Conservation (phyloP, 2,797 vertebrate species). For the Danio aesculapii region DNA sequence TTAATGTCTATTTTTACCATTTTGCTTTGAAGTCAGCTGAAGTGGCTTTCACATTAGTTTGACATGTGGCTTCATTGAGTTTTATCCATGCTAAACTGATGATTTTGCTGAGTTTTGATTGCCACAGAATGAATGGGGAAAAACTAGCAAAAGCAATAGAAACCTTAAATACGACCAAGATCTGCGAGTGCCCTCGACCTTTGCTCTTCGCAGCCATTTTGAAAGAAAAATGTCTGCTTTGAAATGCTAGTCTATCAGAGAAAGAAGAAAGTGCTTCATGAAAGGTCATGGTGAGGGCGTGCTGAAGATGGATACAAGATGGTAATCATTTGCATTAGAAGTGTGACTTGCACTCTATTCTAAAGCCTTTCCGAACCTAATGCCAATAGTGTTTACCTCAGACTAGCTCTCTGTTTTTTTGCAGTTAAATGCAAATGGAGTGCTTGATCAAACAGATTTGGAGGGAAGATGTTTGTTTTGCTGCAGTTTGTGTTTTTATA, state of each 20-base stretch:
- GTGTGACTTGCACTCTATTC: constrained; percentile 16
- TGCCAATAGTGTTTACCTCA: constrained; percentile 52
- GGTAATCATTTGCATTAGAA: constrained; percentile 39
- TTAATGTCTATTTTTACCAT: neutral
- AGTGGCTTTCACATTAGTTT: neutral
- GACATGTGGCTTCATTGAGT: neutral
- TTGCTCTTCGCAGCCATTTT: constrained; percentile 51
- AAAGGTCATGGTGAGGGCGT: constrained; percentile 33
- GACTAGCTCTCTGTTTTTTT: constrained; percentile 25
- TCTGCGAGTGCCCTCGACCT: constrained; percentile 6
- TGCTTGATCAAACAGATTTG: constrained; percentile 52
- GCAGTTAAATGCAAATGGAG: constrained; percentile 61
- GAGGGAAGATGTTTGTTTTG: constrained; percentile 65
- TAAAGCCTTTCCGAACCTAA: constrained; percentile 50
- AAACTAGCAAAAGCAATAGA: neutral
- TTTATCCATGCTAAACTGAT: constrained; percentile 28
- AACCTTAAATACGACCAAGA: constrained; percentile 22
- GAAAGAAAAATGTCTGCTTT: constrained; percentile 17
- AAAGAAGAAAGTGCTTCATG: constrained; percentile 17
- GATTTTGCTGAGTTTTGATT: constrained; percentile 21
- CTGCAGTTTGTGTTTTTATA: constrained; percentile 42
- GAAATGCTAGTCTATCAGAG: constrained; percentile 22
- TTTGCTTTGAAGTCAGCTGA: neutral
- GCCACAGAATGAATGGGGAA: neutral
- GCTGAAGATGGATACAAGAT: constrained; percentile 27